Evolutionary conservation across 2,113 vertebrate species (phyloP).

Genomic region (Paramormyrops kingsleyae): DNA sequence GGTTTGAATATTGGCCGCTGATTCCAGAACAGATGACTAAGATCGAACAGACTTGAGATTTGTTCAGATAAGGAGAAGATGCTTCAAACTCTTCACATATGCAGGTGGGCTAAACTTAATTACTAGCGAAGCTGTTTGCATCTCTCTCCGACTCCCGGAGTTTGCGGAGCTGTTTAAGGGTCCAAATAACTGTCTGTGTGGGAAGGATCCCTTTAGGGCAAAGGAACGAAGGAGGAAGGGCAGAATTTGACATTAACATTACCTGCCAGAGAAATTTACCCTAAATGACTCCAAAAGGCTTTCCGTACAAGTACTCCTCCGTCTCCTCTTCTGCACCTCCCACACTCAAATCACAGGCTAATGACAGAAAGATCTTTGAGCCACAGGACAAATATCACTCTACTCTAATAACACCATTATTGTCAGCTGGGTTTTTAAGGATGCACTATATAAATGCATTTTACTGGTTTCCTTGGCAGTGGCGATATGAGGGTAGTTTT

Average conservation of each 20-base stretch:
- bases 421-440: not conserved
- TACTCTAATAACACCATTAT: not conserved
- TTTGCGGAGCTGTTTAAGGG: not conserved
- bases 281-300: not conserved
- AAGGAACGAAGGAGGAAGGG: not conserved
- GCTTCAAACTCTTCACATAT: not conserved
- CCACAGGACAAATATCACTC: not conserved
- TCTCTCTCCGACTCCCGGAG: not conserved
- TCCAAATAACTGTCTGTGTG: not conserved
- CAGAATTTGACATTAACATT: not conserved
- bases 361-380: slow-evolving; percentile 46
- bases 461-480: not conserved
- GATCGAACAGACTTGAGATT: not conserved
- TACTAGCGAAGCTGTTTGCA: not conserved
- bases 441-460: not conserved
- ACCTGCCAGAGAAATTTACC: not conserved
- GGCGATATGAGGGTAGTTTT: not conserved
- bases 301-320: not conserved
- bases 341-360: slow-evolving; percentile 67
- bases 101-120: not conserved
- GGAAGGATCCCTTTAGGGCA: not conserved
- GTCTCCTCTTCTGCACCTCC: slow-evolving; percentile 50
- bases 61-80: not conserved
- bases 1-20: not conserved
- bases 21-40: not conserved